A percentile compares a stretch with the other conserved stretches of the same genome.
Conservation (phyloP, 1,140 invertebrate genomes). For the Neotoxoptera formosana region DNA sequence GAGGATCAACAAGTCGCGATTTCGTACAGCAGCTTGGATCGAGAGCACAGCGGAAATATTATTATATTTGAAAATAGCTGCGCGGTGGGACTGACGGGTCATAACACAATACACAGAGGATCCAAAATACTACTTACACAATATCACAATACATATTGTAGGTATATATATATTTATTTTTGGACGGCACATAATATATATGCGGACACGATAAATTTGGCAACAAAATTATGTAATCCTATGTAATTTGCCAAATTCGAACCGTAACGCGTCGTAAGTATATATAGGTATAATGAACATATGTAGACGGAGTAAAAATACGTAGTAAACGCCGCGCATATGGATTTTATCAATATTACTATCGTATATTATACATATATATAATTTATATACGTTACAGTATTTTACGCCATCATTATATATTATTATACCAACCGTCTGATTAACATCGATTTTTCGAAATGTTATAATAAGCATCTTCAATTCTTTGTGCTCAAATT, state of each 20-base stretch:
- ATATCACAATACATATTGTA: neutral
- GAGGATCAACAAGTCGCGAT: neutral
- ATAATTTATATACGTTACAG: neutral
- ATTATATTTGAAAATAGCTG: too few relatives aligned
- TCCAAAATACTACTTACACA: too few relatives aligned
- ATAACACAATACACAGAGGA: too few relatives aligned
- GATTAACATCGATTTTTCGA: neutral
- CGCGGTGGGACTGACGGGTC: too few relatives aligned
- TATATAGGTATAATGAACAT: too few relatives aligned
- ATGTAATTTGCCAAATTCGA: too few relatives aligned
- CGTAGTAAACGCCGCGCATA: neutral
- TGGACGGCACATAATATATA: neutral
- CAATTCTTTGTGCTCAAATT: neutral
- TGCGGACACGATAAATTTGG: neutral
- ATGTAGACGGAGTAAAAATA: neutral
- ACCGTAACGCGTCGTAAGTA: too few relatives aligned
- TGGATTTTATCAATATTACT: too few relatives aligned
- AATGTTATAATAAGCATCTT: neutral
- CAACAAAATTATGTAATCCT: neutral
- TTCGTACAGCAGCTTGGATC: neutral
- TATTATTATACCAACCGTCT: neutral
- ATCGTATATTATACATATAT: too few relatives aligned
- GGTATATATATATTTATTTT: neutral
- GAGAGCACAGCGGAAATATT: too few relatives aligned
- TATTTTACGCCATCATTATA: neutral